Evolutionary conservation across 1,140 invertebrate species (phyloP), one percentile per base, ranked within the genome.

Genomic region (Phocides pigmalion): DNA sequence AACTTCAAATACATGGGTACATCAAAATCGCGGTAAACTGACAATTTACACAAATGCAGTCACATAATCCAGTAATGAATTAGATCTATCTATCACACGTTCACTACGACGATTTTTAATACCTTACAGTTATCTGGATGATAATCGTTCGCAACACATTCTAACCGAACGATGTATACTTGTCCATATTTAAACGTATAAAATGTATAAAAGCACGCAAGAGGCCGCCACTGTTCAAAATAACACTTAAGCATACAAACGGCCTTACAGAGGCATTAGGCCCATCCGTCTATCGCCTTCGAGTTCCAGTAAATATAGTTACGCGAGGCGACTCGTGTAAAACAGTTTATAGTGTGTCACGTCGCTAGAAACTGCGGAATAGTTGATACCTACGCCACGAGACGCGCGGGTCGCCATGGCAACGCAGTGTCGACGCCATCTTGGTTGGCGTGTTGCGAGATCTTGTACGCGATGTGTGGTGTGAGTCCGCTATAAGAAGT

Each of bases 161-260:
- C 14, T 41, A 12, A 41, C 8, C n/a, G 37, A 39, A 39, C 16
- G 41, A 17, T 41, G 16, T 2, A 12, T 9, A 3, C 6, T 4
- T 19, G 35, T 39, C 35, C 35, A 32, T 11, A 12, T 35, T 35
- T 22, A 22, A 1, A 32, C 19, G 28, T 51, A 51, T 51, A 51
- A 50, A 51, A 51, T 37, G 28, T 51, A 37, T 51, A 51, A 51
- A 37, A 51, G 15, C 49, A 37, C 49, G 3, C 15, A 35, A 22
- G 28, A 37, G 25, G 8, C 16, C 49, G 22, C 12, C 35, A 51
- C 49, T 11, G 47, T 50, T 32, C 0, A 17, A n/a, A 8, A 8
- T 17, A 50, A 50, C 47, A 50, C 46, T 49, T 46, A 50, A 22
- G 25, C 47, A 14, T 4, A 49, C 46, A 4, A 49, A 25, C 20